phyloP scores from a whole-genome alignment of 2,113 vertebrate species.

The Xiphophorus maculatus region DNA sequence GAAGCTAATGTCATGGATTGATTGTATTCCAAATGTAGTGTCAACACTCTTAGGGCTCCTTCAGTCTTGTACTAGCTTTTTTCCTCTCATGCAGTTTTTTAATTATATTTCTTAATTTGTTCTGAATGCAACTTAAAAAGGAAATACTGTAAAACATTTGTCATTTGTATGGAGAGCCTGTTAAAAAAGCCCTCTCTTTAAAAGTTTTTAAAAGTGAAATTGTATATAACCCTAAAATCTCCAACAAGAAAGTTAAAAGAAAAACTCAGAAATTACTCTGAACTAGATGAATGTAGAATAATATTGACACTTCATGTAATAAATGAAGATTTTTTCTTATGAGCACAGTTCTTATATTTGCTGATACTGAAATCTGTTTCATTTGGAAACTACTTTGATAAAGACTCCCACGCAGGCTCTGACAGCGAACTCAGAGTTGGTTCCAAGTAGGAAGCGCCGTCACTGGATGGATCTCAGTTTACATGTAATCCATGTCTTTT shows the following conservation, averaged over 20 bases:
- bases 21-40: too few species aligned
- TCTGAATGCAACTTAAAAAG: neutral
- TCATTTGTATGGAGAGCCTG: neutral
- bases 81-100: too few species aligned
- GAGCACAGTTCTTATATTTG: conserved; percentile 58
- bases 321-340: conserved; percentile 51
- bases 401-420: conserved; percentile 63
- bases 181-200: neutral
- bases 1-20: too few species aligned
- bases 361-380: conserved; percentile 62
- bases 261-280: neutral
- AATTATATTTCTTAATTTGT: too few species aligned
- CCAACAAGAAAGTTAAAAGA: neutral
- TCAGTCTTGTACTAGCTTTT: too few species aligned
- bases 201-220: neutral
- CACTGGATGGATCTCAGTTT: conserved; percentile 35
- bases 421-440: conserved; percentile 50
- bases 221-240: neutral
- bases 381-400: conserved; percentile 71
- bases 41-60: too few species aligned
- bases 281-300: conserved; percentile 33
- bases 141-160: neutral
- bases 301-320: conserved; percentile 41
- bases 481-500: conserved; percentile 45
- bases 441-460: conserved; percentile 40